phyloP scores from a whole-genome alignment of 1,140 invertebrate species.

The Heliconius hewitsoni region DNA sequence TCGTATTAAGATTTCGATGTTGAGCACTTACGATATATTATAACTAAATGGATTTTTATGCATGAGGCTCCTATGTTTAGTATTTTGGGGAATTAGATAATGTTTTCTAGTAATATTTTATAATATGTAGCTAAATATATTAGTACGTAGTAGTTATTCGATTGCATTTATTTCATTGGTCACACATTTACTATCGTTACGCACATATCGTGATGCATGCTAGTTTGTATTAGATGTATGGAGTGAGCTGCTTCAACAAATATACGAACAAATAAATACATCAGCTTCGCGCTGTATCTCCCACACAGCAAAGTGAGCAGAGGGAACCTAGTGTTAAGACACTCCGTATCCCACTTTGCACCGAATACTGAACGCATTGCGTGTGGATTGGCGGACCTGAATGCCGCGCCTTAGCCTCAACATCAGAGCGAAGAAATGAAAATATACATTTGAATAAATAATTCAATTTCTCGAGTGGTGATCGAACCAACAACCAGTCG shows the following conservation, averaged over 20 bases:
- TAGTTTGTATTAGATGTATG: conserved; percentile 16
- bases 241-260: conserved; percentile 10
- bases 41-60: neutral
- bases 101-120: conserved; percentile 12
- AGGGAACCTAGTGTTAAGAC: too few relatives aligned
- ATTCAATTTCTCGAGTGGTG: too few relatives aligned
- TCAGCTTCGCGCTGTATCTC: neutral
- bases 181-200: neutral
- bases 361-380: too few relatives aligned
- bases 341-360: too few relatives aligned
- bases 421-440: too few relatives aligned
- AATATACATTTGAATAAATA: too few relatives aligned
- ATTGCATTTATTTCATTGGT: conserved; percentile 29
- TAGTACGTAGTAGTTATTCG: conserved; percentile 19
- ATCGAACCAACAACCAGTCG: too few relatives aligned
- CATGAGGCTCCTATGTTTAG: neutral
- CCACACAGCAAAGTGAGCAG: too few relatives aligned
- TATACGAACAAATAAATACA: neutral
- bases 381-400: too few relatives aligned
- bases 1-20: conserved; percentile 9
- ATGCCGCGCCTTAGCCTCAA: too few relatives aligned
- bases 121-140: conserved; percentile 9
- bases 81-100: neutral
- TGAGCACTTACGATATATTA: neutral
- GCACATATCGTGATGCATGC: conserved; percentile 33